Conservation (phyloP, 2,113 vertebrate genomes). For the Xenopus tropicalis region DNA sequence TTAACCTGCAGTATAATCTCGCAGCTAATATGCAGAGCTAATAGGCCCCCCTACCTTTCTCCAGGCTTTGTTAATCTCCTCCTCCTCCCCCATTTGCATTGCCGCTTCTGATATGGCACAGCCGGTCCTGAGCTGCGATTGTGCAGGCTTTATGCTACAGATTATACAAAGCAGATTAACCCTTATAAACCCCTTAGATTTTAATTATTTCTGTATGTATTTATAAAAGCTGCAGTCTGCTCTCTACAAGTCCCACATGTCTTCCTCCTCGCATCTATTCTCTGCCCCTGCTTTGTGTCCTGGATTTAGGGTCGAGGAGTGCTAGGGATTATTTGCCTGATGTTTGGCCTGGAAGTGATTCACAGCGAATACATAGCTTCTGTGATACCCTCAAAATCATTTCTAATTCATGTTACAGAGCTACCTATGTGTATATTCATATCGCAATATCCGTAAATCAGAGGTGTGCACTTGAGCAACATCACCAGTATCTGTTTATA, state of each 20-base stretch:
- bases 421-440: too few relatives aligned
- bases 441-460: too few relatives aligned
- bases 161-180: constrained; percentile 89
- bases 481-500: too few relatives aligned
- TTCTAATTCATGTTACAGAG: too few relatives aligned
- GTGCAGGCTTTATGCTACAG: constrained; percentile 76
- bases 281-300: constrained; percentile 41
- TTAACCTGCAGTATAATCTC: constrained; percentile 4
- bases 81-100: neutral
- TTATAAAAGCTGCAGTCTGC: constrained; percentile 77
- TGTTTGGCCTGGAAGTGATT: neutral
- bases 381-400: too few relatives aligned
- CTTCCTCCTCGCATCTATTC: constrained; percentile 62
- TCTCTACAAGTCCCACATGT: constrained; percentile 64
- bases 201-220: constrained; percentile 93
- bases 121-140: constrained; percentile 60
- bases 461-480: too few relatives aligned
- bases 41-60: constrained; percentile 42
- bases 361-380: too few relatives aligned
- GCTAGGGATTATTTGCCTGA: constrained; percentile 12
- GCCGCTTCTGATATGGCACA: constrained; percentile 43
- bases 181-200: constrained; percentile 87
- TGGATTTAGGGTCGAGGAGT: constrained; percentile 27
- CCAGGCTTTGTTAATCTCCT: constrained; percentile 29
- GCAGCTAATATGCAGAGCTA: constrained; percentile 20